phyloP scores from a whole-genome alignment of 2,113 vertebrate genomes.

The Columbina picui region DNA sequence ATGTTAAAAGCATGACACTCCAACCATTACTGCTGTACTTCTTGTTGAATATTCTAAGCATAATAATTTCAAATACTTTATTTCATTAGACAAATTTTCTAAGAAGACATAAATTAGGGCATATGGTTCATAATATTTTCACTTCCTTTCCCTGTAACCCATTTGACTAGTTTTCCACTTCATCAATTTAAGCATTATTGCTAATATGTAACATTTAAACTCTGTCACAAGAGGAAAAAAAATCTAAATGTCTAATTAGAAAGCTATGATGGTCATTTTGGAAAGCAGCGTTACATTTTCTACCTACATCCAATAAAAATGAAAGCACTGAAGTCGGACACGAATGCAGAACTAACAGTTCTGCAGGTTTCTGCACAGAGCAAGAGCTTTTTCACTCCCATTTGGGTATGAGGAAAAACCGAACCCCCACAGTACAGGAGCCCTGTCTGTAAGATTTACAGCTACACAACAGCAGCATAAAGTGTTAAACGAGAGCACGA shows the following conservation, averaged over 20 bases:
- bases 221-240: neutral
- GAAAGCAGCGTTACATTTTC: neutral
- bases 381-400: neutral
- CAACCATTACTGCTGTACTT: neutral
- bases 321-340: neutral
- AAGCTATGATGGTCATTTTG: neutral
- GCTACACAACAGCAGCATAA: neutral
- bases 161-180: conserved; percentile 55
- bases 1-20: neutral
- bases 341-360: neutral
- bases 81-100: conserved; percentile 25
- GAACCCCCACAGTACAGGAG: neutral
- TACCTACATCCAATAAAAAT: neutral
- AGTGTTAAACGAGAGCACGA: neutral
- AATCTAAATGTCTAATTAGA: conserved; percentile 24
- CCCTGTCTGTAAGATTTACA: neutral
- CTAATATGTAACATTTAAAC: conserved; percentile 25
- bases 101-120: conserved; percentile 24
- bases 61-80: conserved; percentile 36
- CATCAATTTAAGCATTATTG: conserved; percentile 52
- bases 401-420: neutral
- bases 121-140: conserved; percentile 31
- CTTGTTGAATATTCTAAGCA: neutral
- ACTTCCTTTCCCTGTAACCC: conserved; percentile 30
- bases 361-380: neutral